Evolutionary conservation across 2,113 vertebrate genomes (phyloP).

Genomic region (Grammomys dolichurus): DNA sequence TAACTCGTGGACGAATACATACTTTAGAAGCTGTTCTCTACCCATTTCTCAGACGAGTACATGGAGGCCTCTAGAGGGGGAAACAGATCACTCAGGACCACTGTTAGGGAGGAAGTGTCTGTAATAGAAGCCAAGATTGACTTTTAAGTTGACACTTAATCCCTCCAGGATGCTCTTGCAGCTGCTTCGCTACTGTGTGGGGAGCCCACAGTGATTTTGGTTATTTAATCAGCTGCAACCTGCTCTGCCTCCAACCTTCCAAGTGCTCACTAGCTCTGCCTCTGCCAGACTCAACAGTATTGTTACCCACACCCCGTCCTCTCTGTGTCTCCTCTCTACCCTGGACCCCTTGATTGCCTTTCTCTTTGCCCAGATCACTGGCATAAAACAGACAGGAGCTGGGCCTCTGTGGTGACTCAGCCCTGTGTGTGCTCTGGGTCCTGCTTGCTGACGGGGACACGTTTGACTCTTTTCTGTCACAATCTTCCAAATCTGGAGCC

Average conservation of each 20-base stretch:
- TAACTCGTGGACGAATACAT: not conserved
- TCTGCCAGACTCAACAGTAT: not conserved
- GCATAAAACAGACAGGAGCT: not conserved
- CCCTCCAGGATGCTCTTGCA: rapidly evolving
- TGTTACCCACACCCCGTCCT: rapidly evolving
- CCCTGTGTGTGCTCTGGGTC: rapidly evolving
- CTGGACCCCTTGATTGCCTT: too few relatives aligned
- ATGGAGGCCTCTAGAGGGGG: not conserved
- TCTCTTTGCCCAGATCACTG: not conserved
- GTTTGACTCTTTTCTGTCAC: constrained; percentile 53
- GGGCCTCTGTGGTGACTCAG: not conserved
- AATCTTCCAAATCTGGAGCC: constrained; percentile 74
- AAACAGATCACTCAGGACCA: not conserved
- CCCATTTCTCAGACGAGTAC: not conserved
- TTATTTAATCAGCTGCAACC: not conserved
- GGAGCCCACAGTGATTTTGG: not conserved
- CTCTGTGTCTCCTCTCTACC: not conserved
- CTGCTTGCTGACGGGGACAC: not conserved
- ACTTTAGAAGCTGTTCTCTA: not conserved
- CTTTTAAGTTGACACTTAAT: not conserved
- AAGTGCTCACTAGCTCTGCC: not conserved
- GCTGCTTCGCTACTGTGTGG: rapidly evolving
- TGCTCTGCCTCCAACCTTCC: rapidly evolving
- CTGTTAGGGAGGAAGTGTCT: not conserved
- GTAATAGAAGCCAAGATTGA: not conserved